These are phyloP conservation scores for Lucilia cuprina DNA, from an alignment of 1,140 invertebrate genomes.

Conservation along the genomic window DNA sequence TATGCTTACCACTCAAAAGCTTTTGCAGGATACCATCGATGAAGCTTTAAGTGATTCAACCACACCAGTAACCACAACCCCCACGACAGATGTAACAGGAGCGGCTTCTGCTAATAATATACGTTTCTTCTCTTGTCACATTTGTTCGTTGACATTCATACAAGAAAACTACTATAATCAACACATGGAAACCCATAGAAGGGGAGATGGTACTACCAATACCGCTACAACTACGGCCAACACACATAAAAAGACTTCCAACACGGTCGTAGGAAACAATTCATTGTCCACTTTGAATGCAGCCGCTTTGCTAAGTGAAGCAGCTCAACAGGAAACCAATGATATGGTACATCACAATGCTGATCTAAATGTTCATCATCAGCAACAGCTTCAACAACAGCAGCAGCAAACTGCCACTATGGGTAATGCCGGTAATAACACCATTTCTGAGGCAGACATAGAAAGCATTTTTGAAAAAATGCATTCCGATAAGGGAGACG, in stretches of 20 bases:
- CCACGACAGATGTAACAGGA: conserved; percentile 11
- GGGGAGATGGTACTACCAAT: conserved; percentile 40
- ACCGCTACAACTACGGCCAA: conserved; percentile 44
- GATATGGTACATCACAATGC: background rate
- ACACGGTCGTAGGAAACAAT: conserved; percentile 10
- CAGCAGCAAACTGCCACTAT: conserved; percentile 5
- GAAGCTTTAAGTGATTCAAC: conserved; percentile 58
- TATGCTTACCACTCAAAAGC: conserved; percentile 55
- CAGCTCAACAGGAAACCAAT: conserved; percentile 10
- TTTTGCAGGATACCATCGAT: conserved; percentile 61
- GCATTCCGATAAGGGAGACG: conserved; percentile 59
- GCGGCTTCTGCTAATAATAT: conserved; percentile 51
- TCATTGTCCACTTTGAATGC: conserved; percentile 38
- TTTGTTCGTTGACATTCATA: conserved; percentile 61
- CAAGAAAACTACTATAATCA: conserved; percentile 62
- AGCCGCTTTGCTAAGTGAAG: conserved; percentile 54
- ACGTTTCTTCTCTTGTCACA: conserved; percentile 61
- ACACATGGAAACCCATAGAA: conserved; percentile 60
- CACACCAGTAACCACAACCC: conserved; percentile 45
- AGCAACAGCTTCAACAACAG: conserved; percentile 13
- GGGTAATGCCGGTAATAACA: background rate
- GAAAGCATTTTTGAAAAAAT: conserved; percentile 62
- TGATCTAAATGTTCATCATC: conserved; percentile 13
- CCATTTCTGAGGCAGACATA: conserved; percentile 55
- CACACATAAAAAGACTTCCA: conserved; percentile 38